These are phyloP conservation scores for Cactoblastis cactorum DNA, from an alignment of 2,888 invertebrate genomes.

Conservation along the genomic window DNA sequence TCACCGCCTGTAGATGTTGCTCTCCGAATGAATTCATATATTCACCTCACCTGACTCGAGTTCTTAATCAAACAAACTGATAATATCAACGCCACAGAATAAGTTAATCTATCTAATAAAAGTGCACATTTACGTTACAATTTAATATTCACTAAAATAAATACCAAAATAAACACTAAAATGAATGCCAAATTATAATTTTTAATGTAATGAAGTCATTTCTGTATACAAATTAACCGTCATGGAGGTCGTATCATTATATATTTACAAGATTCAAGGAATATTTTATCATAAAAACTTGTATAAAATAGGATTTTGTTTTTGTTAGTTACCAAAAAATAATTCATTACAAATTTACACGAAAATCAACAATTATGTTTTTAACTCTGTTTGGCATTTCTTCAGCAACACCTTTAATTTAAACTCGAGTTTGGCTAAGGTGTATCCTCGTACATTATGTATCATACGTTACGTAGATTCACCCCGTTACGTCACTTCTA, in stretches of 20 bases:
- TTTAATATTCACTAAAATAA: not conserved
- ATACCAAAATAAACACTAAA: not conserved
- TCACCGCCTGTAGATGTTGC: conserved; percentile 37
- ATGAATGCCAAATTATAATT: not conserved
- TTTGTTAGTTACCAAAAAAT: too few relatives aligned
- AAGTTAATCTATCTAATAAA: not conserved
- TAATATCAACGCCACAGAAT: not conserved
- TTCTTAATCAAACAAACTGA: not conserved
- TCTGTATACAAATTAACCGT: too few relatives aligned
- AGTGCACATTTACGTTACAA: not conserved
- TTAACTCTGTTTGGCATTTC: too few relatives aligned
- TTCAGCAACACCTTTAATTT: too few relatives aligned
- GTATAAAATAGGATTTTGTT: too few relatives aligned
- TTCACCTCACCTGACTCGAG: conserved; percentile 19
- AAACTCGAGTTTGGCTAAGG: not conserved
- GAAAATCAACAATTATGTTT: too few relatives aligned
- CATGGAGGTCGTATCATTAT: too few relatives aligned
- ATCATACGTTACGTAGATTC: conserved; percentile 2
- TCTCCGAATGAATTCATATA: conserved; percentile 30
- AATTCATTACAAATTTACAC: too few relatives aligned
- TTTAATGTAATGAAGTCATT: too few relatives aligned
- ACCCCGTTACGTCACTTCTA: conserved; percentile 9
- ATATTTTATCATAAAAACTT: too few relatives aligned
- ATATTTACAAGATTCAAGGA: too few relatives aligned
- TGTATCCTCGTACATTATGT: not conserved